Evolutionary conservation across 2,797 vertebrate species (phyloP).

Genomic region (Neopelma chrysocephalum): DNA sequence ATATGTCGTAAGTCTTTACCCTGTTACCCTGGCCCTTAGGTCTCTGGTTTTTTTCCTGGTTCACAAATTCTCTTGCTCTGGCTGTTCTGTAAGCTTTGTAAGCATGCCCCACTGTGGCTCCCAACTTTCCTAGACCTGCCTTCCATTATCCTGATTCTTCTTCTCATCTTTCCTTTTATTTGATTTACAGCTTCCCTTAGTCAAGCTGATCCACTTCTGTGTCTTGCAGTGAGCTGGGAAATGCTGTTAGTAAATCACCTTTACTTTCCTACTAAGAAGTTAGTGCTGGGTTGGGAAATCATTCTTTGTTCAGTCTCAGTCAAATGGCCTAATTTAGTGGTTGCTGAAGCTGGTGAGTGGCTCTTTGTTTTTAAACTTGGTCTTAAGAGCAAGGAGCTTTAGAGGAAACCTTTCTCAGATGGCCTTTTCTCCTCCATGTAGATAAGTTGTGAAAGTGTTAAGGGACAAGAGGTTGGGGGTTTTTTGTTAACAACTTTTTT

Average conservation of each 20-base stretch:
- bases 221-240: neutral
- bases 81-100: neutral
- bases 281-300: neutral
- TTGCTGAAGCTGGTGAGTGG: neutral
- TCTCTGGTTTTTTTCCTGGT: neutral
- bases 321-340: neutral
- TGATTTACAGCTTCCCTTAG: neutral
- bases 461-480: rapidly evolving
- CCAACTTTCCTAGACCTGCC: neutral
- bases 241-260: neutral
- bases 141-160: neutral
- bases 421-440: neutral
- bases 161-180: neutral
- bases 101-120: neutral
- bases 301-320: neutral
- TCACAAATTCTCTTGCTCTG: neutral
- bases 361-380: neutral
- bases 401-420: neutral
- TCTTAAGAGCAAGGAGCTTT: neutral
- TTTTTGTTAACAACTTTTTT: neutral
- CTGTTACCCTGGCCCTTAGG: neutral
- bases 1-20: neutral
- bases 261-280: neutral
- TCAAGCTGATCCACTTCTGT: neutral
- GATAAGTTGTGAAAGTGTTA: neutral